phyloP scores from a whole-genome alignment of 1,140 invertebrate species.

The Contarinia nasturtii region DNA sequence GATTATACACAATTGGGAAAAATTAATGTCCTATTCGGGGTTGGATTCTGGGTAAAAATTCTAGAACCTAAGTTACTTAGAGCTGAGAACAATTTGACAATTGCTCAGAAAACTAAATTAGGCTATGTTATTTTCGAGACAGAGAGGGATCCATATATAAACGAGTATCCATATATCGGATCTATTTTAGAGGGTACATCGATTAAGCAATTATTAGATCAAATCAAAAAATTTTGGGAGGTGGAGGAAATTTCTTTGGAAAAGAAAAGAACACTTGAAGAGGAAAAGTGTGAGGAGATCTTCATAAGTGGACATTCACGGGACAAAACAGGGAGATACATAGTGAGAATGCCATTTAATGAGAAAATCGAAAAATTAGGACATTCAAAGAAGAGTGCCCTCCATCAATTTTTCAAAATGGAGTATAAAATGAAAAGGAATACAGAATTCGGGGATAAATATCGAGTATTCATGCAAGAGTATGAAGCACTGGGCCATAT shows the following conservation, averaged over 20 bases:
- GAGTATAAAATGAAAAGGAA: background rate
- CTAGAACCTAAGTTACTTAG: background rate
- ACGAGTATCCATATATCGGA: too few relatives aligned
- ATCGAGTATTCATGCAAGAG: slow-evolving; percentile 14
- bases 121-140: background rate
- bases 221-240: background rate
- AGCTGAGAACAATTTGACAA: background rate
- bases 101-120: background rate
- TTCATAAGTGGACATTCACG: background rate
- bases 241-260: background rate
- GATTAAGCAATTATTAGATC: background rate
- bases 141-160: too few relatives aligned
- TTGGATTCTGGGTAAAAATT: background rate
- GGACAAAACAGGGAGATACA: background rate
- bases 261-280: background rate
- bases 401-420: background rate
- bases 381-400: background rate
- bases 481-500: slow-evolving; percentile 12
- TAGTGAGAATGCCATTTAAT: background rate
- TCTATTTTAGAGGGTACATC: background rate
- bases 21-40: background rate
- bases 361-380: background rate
- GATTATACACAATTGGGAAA: background rate
- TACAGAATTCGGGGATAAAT: slow-evolving; percentile 2
- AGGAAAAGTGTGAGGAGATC: background rate